Conservation (phyloP, 1,140 invertebrate species). For the Trissolcus basalis region DNA sequence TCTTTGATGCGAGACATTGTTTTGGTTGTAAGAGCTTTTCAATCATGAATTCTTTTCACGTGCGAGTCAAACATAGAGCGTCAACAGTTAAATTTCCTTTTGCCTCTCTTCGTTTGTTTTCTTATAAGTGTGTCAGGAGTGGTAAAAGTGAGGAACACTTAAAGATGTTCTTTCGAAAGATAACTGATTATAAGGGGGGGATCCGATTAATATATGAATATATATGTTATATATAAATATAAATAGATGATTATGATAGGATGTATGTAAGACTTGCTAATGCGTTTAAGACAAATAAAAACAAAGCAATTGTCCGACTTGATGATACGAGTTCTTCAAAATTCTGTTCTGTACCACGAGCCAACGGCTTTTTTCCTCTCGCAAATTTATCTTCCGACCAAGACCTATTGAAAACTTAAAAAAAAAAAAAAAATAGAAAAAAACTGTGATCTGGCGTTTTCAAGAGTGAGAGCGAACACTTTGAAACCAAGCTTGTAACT, state of each 20-base stretch:
- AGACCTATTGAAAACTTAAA: too few relatives aligned
- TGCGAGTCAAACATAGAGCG: constrained; percentile 9
- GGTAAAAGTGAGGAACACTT: constrained; percentile 28
- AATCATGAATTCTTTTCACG: neutral
- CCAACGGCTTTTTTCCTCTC: neutral
- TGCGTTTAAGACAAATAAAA: constrained; percentile 39
- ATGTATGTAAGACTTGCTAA: constrained; percentile 40
- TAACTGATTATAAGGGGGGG: constrained; percentile 31
- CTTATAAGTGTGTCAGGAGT: constrained; percentile 12
- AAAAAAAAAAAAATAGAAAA: too few relatives aligned
- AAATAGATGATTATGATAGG: constrained; percentile 40
- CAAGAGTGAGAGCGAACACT: too few relatives aligned
- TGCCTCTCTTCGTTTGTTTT: constrained; percentile 28
- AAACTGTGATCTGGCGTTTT: too few relatives aligned
- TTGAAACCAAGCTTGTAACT: too few relatives aligned
- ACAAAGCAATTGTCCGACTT: constrained; percentile 19
- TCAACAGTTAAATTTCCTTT: constrained; percentile 36
- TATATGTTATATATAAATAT: constrained; percentile 43
- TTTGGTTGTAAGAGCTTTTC: constrained; percentile 20
- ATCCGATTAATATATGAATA: constrained; percentile 49
- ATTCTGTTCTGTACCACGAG: constrained; percentile 2
- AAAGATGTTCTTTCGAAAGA: constrained; percentile 46
- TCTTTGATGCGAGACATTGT: constrained; percentile 9
- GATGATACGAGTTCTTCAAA: too few relatives aligned
- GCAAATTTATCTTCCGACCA: neutral